These are phyloP conservation scores for Canis aureus DNA, from an alignment of 2,113 vertebrate species.

Conservation along the genomic window DNA sequence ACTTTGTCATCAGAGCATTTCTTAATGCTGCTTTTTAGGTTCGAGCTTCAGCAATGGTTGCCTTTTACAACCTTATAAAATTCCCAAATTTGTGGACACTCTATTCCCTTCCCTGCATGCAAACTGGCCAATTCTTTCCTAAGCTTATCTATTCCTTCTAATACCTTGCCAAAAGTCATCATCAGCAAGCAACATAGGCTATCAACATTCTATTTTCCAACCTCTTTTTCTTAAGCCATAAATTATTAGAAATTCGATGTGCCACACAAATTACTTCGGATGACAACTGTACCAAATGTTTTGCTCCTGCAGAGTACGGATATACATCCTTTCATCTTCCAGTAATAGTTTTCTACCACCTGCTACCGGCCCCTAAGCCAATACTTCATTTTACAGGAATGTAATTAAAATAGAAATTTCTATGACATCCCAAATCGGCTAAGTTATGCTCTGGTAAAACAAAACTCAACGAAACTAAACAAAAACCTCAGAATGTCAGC, in stretches of 20 bases:
- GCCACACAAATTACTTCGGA: not conserved
- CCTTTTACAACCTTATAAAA: not conserved
- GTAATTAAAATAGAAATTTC: conserved; percentile 52
- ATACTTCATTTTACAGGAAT: conserved; percentile 28
- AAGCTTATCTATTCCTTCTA: not conserved
- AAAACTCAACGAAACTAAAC: not conserved
- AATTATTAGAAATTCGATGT: not conserved
- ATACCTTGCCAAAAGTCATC: not conserved
- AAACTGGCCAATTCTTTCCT: not conserved
- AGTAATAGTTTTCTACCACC: conserved; percentile 1
- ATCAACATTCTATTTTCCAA: conserved; percentile 18
- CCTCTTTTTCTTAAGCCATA: conserved; percentile 13
- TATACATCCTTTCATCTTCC: not conserved
- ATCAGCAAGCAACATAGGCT: not conserved
- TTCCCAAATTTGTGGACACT: not conserved
- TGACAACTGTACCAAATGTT: conserved; percentile 22
- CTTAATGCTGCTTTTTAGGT: not conserved
- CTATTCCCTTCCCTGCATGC: not conserved
- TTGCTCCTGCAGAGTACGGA: not conserved
- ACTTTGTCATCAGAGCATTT: not conserved
- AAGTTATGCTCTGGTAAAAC: not conserved
- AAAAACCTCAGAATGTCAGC: not conserved
- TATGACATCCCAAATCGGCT: not conserved
- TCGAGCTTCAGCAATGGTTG: not conserved
- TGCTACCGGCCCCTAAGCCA: not conserved